Evolutionary conservation across 2,797 vertebrate genomes (phyloP).

Genomic region (Lepidocolaptes lacrymiger): DNA sequence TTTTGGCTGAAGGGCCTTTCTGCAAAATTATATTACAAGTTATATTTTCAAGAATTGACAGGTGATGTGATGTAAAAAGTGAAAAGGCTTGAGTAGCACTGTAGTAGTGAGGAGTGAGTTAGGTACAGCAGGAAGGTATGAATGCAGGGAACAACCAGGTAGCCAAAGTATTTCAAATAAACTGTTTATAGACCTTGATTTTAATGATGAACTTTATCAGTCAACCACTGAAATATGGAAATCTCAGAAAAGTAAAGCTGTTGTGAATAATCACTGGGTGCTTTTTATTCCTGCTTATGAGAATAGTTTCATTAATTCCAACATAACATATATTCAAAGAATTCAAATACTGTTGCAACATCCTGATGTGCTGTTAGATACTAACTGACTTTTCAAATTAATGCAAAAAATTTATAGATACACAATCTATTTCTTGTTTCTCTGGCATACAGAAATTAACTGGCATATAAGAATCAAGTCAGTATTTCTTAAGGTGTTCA

Average conservation of each 20-base stretch:
- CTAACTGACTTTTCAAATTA: not conserved
- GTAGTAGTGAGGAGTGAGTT: accelerated
- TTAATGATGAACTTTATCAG: not conserved
- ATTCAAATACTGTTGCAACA: not conserved
- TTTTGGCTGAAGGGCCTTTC: not conserved
- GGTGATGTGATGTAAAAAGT: not conserved
- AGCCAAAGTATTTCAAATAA: not conserved
- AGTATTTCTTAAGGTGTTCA: not conserved
- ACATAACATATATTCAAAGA: not conserved
- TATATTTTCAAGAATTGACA: not conserved
- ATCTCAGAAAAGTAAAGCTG: not conserved
- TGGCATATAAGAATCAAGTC: not conserved
- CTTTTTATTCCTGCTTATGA: not conserved
- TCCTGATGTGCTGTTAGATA: not conserved
- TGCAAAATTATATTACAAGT: not conserved
- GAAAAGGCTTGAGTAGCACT: not conserved
- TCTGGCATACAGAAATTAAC: not conserved
- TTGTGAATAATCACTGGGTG: not conserved
- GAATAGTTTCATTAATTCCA: not conserved
- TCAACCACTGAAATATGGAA: not conserved
- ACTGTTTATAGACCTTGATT: not conserved
- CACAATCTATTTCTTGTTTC: not conserved
- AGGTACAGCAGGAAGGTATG: not conserved
- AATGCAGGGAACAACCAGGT: not conserved
- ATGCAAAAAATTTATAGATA: not conserved